Evolutionary conservation across 2,888 invertebrate species (phyloP).

Genomic region (Falcaria lacertinaria): DNA sequence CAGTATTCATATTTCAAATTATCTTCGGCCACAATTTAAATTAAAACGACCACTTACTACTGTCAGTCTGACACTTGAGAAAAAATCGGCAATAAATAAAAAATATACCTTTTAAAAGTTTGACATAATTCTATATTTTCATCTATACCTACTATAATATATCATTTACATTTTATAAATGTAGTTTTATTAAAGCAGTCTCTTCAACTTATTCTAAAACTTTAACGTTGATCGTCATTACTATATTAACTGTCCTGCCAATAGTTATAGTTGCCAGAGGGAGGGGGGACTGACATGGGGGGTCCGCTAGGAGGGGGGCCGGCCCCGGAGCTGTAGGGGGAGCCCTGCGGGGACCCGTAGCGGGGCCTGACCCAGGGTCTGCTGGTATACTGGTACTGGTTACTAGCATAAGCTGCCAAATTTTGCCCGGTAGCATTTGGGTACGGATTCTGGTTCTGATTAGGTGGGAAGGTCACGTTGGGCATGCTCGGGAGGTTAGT

Average conservation of each 20-base stretch:
- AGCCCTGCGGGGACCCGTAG: slow-evolving; percentile 68
- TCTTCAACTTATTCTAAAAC: slow-evolving; percentile 30
- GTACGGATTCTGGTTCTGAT: slow-evolving; percentile 59
- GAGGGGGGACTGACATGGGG: slow-evolving; percentile 64
- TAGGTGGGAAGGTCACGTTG: slow-evolving; percentile 53
- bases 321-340: slow-evolving; percentile 52
- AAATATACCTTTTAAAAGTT: slow-evolving; percentile 2
- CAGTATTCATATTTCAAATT: slow-evolving; percentile 48
- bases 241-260: slow-evolving; percentile 63
- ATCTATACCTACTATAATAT: slow-evolving; percentile 24
- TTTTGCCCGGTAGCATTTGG: slow-evolving; percentile 72
- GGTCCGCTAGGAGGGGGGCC: slow-evolving; percentile 49
- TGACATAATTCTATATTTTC: slow-evolving; percentile 20
- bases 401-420: slow-evolving; percentile 69
- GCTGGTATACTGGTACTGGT: slow-evolving; percentile 68
- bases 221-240: background rate
- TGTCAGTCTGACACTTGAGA: background rate
- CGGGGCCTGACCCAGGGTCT: slow-evolving; percentile 68
- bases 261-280: slow-evolving; percentile 63
- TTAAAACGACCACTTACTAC: background rate
- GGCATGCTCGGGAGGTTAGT: slow-evolving; percentile 51
- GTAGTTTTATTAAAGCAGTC: slow-evolving; percentile 52
- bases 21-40: background rate
- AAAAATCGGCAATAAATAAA: slow-evolving; percentile 2
- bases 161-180: slow-evolving; percentile 64